Evolutionary conservation across 2,797 vertebrate species (phyloP).

Genomic region (Sebastes nivosus): DNA sequence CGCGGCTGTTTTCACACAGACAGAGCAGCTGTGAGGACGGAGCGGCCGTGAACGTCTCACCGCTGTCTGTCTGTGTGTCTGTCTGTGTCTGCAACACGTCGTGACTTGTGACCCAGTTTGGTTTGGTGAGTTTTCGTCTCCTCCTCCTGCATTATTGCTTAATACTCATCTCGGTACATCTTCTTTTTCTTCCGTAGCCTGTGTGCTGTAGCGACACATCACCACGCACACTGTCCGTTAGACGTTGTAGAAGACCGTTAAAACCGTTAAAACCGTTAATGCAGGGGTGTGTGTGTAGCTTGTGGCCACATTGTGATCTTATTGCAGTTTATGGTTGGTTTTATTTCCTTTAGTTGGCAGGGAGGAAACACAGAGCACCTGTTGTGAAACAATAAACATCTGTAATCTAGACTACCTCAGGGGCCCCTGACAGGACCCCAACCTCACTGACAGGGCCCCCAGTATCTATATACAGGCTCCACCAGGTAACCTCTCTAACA

Average conservation of each 20-base stretch:
- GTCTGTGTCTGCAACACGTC: not conserved
- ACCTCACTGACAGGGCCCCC: not conserved
- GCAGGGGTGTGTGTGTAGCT: not conserved
- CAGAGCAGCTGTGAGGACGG: not conserved
- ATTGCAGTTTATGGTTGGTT: accelerated
- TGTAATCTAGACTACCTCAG: not conserved
- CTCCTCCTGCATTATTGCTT: not conserved
- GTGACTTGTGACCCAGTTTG: constrained; percentile 46
- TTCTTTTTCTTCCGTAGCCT: not conserved
- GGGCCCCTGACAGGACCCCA: not conserved
- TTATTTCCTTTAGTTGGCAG: not conserved
- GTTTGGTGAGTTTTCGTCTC: constrained; percentile 52
- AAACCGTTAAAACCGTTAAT: not conserved
- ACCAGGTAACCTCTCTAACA: not conserved
- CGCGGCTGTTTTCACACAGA: not conserved
- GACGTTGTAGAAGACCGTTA: not conserved
- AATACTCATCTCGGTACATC: accelerated
- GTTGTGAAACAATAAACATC: not conserved
- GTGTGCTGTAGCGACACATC: not conserved
- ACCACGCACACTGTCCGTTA: not conserved
- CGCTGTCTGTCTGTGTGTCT: not conserved
- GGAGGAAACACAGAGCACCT: not conserved
- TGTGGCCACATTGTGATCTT: accelerated
- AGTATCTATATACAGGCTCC: not conserved
- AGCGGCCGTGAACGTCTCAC: not conserved